Base-by-base conservation (phyloP, 2,888 invertebrate species). In the Nemotelus pantherinus region DNA sequence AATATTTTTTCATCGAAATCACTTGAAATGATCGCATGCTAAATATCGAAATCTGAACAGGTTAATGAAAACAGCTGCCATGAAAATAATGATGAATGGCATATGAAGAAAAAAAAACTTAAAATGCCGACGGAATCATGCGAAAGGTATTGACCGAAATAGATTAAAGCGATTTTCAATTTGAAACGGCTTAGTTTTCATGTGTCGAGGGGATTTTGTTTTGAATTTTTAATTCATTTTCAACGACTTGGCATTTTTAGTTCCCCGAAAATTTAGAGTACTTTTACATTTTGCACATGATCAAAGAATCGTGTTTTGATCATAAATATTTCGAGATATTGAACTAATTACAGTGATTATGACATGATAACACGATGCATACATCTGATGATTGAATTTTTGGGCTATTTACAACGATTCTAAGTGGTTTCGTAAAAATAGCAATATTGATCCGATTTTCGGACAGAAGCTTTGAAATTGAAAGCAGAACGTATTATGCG, bases 31-130 rank as follows among this genome's bases (percentile, higher is more conserved):
- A 45, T 58, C 72, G 47, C 39, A 76, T 76, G 76, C 45, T 76
- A 76, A 76, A 76, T 65, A 67, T 76, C 67, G 67, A 67, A 67
- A 67, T 76, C 55, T 57, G 76, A 76, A 64, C 76, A 76, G 76
- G 76, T 76, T 76, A 76, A 76, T 76, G 76, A 76, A 76, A 67
- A 53, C 45, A 64, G 44, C 60, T 47, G 58, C 72, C 60, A 58
- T 25, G 9, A 7, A 43, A 48, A 53, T 60, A 3, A 76, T 76
- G 65, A 67, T 76, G 67, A 76, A 76, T 76, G 67, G 41, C n/a
- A 45, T 67, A 67, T 67, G 25, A 25, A 25, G 25, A 25, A 25
- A 25, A n/a, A 76, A 68, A 68, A 65, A 57, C 76, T 76, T 45
- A n/a, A 76, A 76, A 67, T 53, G 74, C 74, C 63, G 47, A 48